Percentiles rank a stretch among this genome's conserved stretches.
Evolutionary conservation across 1,140 invertebrate genomes (phyloP).

Genomic region (Cydia amplana): DNA sequence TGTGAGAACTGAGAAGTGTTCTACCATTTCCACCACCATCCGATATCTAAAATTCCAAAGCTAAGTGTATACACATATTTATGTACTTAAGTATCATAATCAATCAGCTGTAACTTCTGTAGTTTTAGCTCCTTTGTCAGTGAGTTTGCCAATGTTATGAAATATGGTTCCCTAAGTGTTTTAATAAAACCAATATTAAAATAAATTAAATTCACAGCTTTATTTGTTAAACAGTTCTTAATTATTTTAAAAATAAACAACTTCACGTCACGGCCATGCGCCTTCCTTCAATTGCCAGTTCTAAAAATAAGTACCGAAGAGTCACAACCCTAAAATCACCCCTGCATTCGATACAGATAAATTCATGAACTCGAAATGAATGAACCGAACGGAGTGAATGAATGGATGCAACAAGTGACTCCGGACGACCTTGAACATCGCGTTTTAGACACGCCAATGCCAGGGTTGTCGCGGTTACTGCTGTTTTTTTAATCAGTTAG

Average conservation of each 20-base stretch:
- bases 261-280: background rate
- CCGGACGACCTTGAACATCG: conserved; percentile 23
- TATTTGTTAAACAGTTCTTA: background rate
- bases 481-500: background rate
- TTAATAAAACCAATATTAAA: background rate
- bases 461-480: background rate
- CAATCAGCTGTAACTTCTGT: too few species aligned
- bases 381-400: conserved; percentile 11
- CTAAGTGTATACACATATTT: too few species aligned
- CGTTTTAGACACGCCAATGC: conserved; percentile 17
- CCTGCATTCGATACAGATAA: background rate
- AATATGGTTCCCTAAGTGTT: too few species aligned
- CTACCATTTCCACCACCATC: background rate
- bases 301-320: background rate
- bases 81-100: too few species aligned
- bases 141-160: too few species aligned
- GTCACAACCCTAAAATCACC: background rate
- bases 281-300: background rate
- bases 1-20: background rate
- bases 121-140: too few species aligned
- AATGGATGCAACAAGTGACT: conserved; percentile 30
- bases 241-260: background rate
- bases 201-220: background rate
- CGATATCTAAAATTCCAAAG: background rate
- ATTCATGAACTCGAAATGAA: background rate